phyloP scores from a whole-genome alignment of 2,797 vertebrate genomes.

The Leptatherina wallacei region DNA sequence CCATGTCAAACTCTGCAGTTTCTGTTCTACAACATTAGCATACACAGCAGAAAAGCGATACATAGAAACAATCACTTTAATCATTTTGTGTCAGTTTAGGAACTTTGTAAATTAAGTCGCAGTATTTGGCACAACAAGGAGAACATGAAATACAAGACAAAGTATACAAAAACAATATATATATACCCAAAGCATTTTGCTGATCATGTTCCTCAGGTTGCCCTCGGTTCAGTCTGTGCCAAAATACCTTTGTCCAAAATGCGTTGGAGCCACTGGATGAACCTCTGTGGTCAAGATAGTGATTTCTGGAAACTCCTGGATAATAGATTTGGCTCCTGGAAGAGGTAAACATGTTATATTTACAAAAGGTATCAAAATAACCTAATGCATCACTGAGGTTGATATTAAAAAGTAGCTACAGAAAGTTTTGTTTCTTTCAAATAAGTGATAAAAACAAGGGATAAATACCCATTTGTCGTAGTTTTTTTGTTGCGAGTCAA shows the following conservation, averaged over 20 bases:
- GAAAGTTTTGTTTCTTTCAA: neutral
- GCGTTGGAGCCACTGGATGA: conserved; percentile 94
- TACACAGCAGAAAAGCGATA: conserved; percentile 56
- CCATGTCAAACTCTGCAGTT: conserved; percentile 45
- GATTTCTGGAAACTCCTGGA: conserved; percentile 98
- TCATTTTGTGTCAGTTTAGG: conserved; percentile 22
- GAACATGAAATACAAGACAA: conserved; percentile 48
- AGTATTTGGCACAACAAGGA: conserved; percentile 69
- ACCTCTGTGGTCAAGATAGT: conserved; percentile 98
- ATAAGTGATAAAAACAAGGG: no score
- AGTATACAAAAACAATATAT: conserved; percentile 31
- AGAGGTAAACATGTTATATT: conserved; percentile 21
- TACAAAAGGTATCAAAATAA: neutral
- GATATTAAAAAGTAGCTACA: neutral
- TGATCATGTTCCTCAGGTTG: conserved; percentile 55
- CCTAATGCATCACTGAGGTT: neutral
- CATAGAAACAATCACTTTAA: conserved; percentile 38
- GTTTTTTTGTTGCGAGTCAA: no score
- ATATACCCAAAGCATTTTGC: conserved; percentile 26
- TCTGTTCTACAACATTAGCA: conserved; percentile 28
- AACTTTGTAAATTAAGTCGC: conserved; percentile 42
- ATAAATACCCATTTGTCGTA: no score
- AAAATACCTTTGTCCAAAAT: conserved; percentile 98
- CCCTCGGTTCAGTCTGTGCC: conserved; percentile 88
- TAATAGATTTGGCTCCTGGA: conserved; percentile 96